These are phyloP conservation scores for Podarcis muralis DNA, from an alignment of 2,113 vertebrate genomes.

Conservation along the genomic window DNA sequence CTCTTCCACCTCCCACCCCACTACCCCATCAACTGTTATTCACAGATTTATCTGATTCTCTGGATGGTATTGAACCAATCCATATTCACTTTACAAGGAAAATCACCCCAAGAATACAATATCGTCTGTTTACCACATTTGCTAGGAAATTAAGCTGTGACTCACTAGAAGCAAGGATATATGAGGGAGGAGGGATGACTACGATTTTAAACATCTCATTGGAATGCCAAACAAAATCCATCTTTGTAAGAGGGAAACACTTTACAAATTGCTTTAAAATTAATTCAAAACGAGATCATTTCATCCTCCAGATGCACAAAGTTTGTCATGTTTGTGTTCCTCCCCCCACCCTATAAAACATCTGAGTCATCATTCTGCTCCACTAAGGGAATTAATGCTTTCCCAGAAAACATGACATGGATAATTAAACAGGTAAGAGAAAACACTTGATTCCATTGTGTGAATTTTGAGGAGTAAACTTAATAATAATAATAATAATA, in stretches of 20 bases:
- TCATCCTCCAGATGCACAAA: conserved; percentile 33
- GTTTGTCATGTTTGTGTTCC: conserved; percentile 45
- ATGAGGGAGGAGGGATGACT: not conserved
- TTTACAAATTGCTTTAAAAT: conserved; percentile 61
- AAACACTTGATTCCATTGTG: conserved; percentile 35
- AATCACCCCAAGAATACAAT: conserved; percentile 8
- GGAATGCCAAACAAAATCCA: conserved; percentile 46
- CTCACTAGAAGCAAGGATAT: not conserved
- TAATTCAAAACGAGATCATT: conserved; percentile 48
- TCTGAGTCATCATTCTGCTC: conserved; percentile 33
- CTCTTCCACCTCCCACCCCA: no score
- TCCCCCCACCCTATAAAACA: conserved; percentile 31
- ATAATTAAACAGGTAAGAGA: conserved; percentile 33
- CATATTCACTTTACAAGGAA: conserved; percentile 31
- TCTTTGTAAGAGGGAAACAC: conserved; percentile 24
- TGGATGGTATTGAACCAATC: conserved; percentile 16
- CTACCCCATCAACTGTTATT: no score
- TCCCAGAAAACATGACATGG: conserved; percentile 42
- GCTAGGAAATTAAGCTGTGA: conserved; percentile 19
- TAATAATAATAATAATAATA: not conserved
- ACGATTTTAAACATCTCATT: conserved; percentile 32
- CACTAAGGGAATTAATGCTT: conserved; percentile 38
- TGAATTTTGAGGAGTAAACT: conserved; percentile 24
- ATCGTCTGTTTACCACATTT: conserved; percentile 5
- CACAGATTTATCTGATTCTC: conserved; percentile 3